Evolutionary conservation across 2,888 invertebrate species (phyloP).

Genomic region (Eurois occulta): DNA sequence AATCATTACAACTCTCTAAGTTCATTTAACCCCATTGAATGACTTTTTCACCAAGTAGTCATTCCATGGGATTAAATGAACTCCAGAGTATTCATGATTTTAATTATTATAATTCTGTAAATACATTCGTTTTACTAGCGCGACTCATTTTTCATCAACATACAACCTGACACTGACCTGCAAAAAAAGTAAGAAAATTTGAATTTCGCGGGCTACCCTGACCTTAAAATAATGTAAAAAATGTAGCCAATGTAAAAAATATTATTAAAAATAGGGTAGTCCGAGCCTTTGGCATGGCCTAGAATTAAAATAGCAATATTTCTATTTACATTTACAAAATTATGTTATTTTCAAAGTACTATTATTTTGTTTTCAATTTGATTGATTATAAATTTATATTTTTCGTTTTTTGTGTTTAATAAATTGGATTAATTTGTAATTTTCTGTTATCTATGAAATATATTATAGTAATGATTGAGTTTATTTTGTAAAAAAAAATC

Average conservation of each 20-base stretch:
- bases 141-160: too few relatives aligned
- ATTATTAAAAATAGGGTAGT: constrained; percentile 5
- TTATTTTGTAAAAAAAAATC: constrained; percentile 10
- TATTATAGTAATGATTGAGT: not conserved
- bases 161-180: too few relatives aligned
- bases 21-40: too few relatives aligned
- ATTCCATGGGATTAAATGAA: too few relatives aligned
- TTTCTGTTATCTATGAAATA: constrained; percentile 7
- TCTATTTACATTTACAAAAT: not conserved
- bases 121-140: too few relatives aligned
- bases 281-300: constrained; percentile 9
- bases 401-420: not conserved
- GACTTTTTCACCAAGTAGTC: too few relatives aligned
- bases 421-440: not conserved
- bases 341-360: constrained; percentile 2
- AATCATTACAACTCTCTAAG: too few relatives aligned
- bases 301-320: constrained; percentile 23
- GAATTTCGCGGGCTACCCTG: too few relatives aligned
- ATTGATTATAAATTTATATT: not conserved
- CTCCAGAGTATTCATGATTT: too few relatives aligned
- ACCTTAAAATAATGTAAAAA: constrained; percentile 6
- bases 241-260: constrained; percentile 1
- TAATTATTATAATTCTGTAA: too few relatives aligned
- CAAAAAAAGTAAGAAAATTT: too few relatives aligned
- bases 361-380: not conserved